phyloP scores from a whole-genome alignment of 2,113 vertebrate species.

The Cryptomyrus ogoouensis region DNA sequence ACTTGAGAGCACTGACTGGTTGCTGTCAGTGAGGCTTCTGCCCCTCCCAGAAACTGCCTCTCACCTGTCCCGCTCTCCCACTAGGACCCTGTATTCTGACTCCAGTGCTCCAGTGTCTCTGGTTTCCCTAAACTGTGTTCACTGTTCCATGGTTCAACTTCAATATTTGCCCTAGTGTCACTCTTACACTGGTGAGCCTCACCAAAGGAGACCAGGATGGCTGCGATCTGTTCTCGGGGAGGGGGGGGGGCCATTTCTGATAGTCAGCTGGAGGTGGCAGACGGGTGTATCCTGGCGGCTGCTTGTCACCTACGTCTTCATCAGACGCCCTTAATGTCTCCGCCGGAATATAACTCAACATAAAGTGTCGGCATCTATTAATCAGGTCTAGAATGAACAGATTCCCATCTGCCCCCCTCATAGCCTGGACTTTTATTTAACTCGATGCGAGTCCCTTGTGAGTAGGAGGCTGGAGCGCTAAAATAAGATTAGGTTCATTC shows the following conservation, averaged over 20 bases:
- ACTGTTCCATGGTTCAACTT: background rate
- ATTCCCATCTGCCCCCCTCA: background rate
- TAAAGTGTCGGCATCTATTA: background rate
- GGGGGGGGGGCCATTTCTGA: no score
- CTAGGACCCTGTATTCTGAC: background rate
- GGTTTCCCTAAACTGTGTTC: background rate
- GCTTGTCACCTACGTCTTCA: background rate
- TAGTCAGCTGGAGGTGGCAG: background rate
- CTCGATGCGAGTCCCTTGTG: background rate
- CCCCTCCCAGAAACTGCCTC: background rate
- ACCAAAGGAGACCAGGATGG: background rate
- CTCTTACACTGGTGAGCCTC: background rate
- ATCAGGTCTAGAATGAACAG: background rate
- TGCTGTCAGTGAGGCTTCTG: background rate
- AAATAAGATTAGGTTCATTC: background rate
- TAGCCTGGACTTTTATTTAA: background rate
- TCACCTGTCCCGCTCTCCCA: background rate
- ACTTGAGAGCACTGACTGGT: background rate
- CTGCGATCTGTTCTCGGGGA: background rate
- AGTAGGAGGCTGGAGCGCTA: background rate
- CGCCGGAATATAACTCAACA: background rate
- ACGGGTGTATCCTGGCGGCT: background rate
- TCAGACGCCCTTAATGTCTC: background rate
- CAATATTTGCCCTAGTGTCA: background rate
- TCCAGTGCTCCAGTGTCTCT: background rate